A percentile compares a stretch with the other conserved stretches of the same genome.
Evolutionary conservation across 2,113 vertebrate species (phyloP).

Genomic region (Amblyornis subalaris): DNA sequence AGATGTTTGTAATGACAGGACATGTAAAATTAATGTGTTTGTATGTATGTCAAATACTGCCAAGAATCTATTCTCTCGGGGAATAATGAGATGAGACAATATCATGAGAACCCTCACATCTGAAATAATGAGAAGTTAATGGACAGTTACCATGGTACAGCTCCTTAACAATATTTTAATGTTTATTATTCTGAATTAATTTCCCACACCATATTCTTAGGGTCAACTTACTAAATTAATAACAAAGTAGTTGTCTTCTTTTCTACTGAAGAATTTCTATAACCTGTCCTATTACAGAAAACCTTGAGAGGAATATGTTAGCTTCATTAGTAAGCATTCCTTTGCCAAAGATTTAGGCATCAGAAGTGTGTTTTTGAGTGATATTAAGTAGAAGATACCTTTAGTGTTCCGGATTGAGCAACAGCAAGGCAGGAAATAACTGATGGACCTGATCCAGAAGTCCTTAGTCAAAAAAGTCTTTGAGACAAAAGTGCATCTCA

Average conservation of each 20-base stretch:
- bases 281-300: background rate
- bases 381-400: background rate
- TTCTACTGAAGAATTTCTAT: background rate
- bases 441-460: background rate
- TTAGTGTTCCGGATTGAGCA: background rate
- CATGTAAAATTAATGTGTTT: background rate
- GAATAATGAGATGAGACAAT: slow-evolving; percentile 2
- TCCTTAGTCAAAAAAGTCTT: background rate
- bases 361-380: background rate
- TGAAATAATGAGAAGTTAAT: slow-evolving; percentile 25
- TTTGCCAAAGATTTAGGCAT: background rate
- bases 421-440: background rate
- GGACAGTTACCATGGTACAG: background rate
- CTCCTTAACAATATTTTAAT: background rate
- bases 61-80: background rate
- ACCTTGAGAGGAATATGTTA: background rate
- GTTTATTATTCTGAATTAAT: background rate
- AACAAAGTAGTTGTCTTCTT: background rate
- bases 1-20: background rate
- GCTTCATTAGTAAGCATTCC: background rate
- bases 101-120: background rate
- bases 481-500: background rate
- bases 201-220: background rate
- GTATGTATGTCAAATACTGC: background rate
- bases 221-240: background rate